Evolutionary conservation across 2,797 vertebrate genomes (phyloP), one percentile per base, ranked within the genome.

Genomic region (Catharus ustulatus): DNA sequence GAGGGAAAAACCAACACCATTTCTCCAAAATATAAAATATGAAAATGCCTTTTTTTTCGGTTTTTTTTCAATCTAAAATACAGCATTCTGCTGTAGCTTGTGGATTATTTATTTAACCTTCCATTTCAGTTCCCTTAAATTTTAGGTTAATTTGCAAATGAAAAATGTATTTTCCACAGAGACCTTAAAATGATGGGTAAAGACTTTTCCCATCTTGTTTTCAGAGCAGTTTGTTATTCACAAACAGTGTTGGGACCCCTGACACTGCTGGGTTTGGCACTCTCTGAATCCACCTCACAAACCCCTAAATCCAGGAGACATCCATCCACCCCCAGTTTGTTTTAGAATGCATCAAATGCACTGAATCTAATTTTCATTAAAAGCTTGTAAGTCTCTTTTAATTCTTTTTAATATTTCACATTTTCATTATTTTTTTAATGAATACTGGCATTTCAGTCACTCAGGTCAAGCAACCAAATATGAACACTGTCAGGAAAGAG

Each of bases 351-450:
- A 92, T 69, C 57, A 51, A 51, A 51, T 51, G 49, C 57, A 54
- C 48, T 84, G 83, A 81, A 93, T 92, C 86, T 84, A 36, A 91
- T 89, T 91, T 87, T 92, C 89, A 96, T 91, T 92, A 92, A 68
- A 84, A 87, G 49, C 67, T 15, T 64, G 38, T 74, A 86, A 87
- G 68, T 43, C 86, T 92, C 10, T 40, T 92, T 92, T 89, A 92
- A 93, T 94, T 88, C 74, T 59, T 69, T 75, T 92, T 63, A 96
- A 87, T 92, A 90, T 88, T 96, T 95, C 74, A 79, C 29, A 12
- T 62, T 75, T 76, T 58, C 54, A 1, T 82, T 81, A 51, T 79
- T 61, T 89, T 77, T 94, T 90, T 57, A 86, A 95, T 74, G 75
- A 90, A 63, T 27, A 63, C 63, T 73, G 72, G 85, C 80, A 48